Percentiles rank a stretch among this genome's conserved stretches.
Evolutionary conservation across 2,797 vertebrate species (phyloP).

Genomic region (Coreius guichenoti): DNA sequence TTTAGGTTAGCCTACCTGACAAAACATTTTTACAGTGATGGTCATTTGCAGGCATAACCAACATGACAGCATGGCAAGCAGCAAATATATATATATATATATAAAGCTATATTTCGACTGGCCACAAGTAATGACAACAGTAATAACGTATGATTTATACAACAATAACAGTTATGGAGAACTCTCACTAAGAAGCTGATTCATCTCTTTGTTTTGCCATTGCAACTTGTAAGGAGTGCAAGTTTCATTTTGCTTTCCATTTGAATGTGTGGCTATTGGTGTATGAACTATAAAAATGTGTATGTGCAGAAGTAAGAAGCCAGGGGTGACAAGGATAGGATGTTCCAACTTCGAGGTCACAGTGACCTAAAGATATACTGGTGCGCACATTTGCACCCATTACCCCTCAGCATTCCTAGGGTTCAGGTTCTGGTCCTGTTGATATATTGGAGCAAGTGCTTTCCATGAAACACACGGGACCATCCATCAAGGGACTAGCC

Average conservation of each 20-base stretch:
- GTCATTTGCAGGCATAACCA: background rate
- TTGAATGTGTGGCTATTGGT: background rate
- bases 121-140: background rate
- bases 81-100: background rate
- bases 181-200: background rate
- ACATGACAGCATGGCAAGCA: background rate
- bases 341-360: slow-evolving; percentile 49
- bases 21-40: background rate
- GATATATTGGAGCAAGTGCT: slow-evolving; percentile 16
- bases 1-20: background rate
- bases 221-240: background rate
- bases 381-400: slow-evolving; percentile 36
- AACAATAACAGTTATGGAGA: background rate
- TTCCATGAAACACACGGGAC: slow-evolving; percentile 45
- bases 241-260: background rate
- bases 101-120: background rate
- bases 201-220: background rate
- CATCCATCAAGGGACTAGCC: slow-evolving; percentile 37
- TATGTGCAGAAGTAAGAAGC: background rate
- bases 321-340: slow-evolving; percentile 40
- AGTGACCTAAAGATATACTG: slow-evolving; percentile 30
- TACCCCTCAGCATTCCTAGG: slow-evolving; percentile 59
- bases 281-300: background rate
- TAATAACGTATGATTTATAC: background rate
- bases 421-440: slow-evolving; percentile 53